Conservation (phyloP, 2,797 vertebrate genomes). For the Cyprinodon diabolis region DNA sequence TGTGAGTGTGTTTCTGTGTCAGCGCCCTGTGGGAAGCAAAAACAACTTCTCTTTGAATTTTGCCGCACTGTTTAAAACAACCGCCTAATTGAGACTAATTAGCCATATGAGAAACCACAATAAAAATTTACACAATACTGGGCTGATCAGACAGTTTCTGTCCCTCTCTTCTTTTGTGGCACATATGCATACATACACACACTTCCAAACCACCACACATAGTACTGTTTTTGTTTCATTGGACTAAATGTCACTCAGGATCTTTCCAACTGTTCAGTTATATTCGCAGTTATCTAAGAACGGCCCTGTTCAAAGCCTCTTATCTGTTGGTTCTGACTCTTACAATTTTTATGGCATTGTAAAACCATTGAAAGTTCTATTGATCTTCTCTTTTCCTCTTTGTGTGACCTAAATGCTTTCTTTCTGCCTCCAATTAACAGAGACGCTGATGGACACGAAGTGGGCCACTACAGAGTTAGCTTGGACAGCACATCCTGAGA, state of each 20-base stretch:
- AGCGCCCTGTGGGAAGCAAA: conserved; percentile 51
- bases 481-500: conserved; percentile 96
- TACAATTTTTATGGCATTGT: conserved; percentile 60
- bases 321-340: conserved; percentile 33
- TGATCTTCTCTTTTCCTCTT: conserved; percentile 40
- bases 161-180: conserved; percentile 24
- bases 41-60: conserved; percentile 51
- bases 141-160: conserved; percentile 52
- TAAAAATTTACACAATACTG: conserved; percentile 66
- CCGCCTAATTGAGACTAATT: conserved; percentile 76
- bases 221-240: conserved; percentile 39
- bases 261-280: conserved; percentile 23
- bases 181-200: conserved; percentile 1
- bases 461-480: conserved; percentile 97
- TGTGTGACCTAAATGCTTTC: conserved; percentile 52
- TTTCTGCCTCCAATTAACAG: conserved; percentile 76
- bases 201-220: conserved; percentile 9
- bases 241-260: conserved; percentile 24
- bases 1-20: conserved; percentile 39
- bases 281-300: conserved; percentile 39
- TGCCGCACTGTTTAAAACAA: conserved; percentile 49
- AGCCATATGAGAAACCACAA: conserved; percentile 53
- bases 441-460: conserved; percentile 98
- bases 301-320: conserved; percentile 27
- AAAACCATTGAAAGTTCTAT: conserved; percentile 55